Evolutionary conservation across 2,888 invertebrate species (phyloP).

Genomic region (Papilio elwesi): DNA sequence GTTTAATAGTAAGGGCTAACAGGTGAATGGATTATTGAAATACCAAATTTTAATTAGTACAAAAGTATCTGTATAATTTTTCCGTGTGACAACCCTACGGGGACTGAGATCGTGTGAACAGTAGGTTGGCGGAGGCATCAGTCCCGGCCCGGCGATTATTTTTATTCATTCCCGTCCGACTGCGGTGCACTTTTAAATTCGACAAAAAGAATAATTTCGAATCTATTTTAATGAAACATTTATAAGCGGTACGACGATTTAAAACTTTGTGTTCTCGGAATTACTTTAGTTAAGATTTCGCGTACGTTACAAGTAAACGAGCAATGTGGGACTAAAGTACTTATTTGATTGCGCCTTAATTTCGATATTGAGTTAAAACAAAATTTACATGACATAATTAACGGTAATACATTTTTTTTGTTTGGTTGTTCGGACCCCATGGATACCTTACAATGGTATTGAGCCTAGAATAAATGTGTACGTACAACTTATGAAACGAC

Average conservation of each 20-base stretch:
- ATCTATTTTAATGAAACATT: constrained; percentile 38
- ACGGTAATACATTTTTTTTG: too few relatives aligned
- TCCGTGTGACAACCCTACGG: constrained; percentile 58
- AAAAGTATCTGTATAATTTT: constrained; percentile 27
- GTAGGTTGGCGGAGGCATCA: constrained; percentile 68
- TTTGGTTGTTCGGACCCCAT: too few relatives aligned
- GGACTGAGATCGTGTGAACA: constrained; percentile 67
- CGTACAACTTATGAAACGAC: too few relatives aligned
- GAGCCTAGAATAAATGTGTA: constrained; percentile 1
- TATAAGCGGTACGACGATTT: constrained; percentile 37
- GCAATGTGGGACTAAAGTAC: not conserved
- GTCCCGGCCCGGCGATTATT: constrained; percentile 69
- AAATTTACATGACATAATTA: not conserved
- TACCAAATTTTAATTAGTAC: not conserved
- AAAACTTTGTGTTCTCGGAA: constrained; percentile 36
- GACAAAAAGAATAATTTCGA: constrained; percentile 44
- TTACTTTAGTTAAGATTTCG: not conserved
- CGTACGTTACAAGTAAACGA: constrained; percentile 1
- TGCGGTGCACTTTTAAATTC: constrained; percentile 46
- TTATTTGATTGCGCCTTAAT: not conserved
- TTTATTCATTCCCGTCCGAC: constrained; percentile 65
- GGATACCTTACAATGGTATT: not conserved
- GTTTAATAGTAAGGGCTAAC: too few relatives aligned
- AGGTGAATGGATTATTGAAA: too few relatives aligned
- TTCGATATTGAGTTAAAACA: not conserved